A percentile compares a stretch with the other conserved stretches of the same genome.
These are phyloP conservation scores for Drosophila niveifrons DNA, from an alignment of 2,888 invertebrate species.

Conservation along the genomic window DNA sequence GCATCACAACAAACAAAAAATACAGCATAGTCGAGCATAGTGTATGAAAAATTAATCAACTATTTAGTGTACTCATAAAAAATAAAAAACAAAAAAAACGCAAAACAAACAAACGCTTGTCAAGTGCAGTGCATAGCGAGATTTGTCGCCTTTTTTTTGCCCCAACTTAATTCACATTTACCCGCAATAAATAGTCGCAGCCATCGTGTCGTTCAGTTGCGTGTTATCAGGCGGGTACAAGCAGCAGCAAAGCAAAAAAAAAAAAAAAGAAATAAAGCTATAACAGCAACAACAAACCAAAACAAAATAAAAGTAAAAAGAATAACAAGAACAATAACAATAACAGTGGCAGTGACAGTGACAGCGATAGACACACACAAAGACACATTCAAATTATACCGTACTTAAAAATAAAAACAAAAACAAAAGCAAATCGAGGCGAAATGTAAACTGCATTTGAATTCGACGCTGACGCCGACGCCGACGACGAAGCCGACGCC, in stretches of 20 bases:
- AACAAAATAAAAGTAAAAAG: conserved; percentile 22
- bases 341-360: conserved; percentile 18
- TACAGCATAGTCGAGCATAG: conserved; percentile 6
- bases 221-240: conserved; percentile 66
- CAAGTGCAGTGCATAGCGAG: conserved; percentile 58
- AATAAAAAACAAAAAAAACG: conserved; percentile 22
- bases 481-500: conserved; percentile 14
- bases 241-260: conserved; percentile 18
- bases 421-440: conserved; percentile 29
- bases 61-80: conserved; percentile 37
- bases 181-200: conserved; percentile 36
- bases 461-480: conserved; percentile 27
- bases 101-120: conserved; percentile 45
- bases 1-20: conserved; percentile 5
- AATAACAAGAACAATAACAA: conserved; percentile 30
- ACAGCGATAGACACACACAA: conserved; percentile 2
- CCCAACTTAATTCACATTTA: conserved; percentile 41
- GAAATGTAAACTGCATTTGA: conserved; percentile 66
- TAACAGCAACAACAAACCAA: conserved; percentile 25
- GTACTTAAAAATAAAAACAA: conserved; percentile 3
- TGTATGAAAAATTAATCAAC: conserved; percentile 46
- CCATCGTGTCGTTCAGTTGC: conserved; percentile 28
- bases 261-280: conserved; percentile 14
- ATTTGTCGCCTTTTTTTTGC: conserved; percentile 48
- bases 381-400: conserved; percentile 6